These are phyloP conservation scores for Emys orbicularis DNA, from an alignment of 2,797 vertebrate genomes.

Conservation along the genomic window DNA sequence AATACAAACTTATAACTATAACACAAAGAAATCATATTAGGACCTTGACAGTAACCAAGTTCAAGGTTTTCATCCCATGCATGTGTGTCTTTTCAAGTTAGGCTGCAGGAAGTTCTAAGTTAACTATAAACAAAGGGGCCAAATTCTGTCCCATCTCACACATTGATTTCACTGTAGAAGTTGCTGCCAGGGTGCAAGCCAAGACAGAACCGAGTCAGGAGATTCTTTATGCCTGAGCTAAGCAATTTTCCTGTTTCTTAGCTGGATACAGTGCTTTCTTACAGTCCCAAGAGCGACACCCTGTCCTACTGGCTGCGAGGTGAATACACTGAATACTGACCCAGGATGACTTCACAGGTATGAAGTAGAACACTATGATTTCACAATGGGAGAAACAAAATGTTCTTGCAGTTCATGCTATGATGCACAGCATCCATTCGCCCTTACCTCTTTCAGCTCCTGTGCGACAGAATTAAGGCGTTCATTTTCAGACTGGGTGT, in stretches of 20 bases:
- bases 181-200: not conserved
- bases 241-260: not conserved
- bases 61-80: not conserved
- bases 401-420: not conserved
- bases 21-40: not conserved
- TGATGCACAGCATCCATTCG: accelerated
- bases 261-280: not conserved
- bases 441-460: slow-evolving; percentile 92
- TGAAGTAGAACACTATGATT: not conserved
- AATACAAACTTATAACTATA: not conserved
- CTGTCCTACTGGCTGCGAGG: not conserved
- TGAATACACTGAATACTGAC: not conserved
- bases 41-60: not conserved
- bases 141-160: not conserved
- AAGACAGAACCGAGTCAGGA: not conserved
- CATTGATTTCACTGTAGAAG: not conserved
- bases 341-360: not conserved
- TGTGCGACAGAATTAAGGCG: slow-evolving; percentile 90
- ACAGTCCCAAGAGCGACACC: not conserved
- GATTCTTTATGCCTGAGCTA: not conserved
- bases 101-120: not conserved
- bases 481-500: slow-evolving; percentile 94
- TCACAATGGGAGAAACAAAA: not conserved
- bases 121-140: not conserved
- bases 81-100: not conserved